These are phyloP conservation scores for Cinara cedri DNA, from an alignment of 2,888 invertebrate species.

Conservation along the genomic window DNA sequence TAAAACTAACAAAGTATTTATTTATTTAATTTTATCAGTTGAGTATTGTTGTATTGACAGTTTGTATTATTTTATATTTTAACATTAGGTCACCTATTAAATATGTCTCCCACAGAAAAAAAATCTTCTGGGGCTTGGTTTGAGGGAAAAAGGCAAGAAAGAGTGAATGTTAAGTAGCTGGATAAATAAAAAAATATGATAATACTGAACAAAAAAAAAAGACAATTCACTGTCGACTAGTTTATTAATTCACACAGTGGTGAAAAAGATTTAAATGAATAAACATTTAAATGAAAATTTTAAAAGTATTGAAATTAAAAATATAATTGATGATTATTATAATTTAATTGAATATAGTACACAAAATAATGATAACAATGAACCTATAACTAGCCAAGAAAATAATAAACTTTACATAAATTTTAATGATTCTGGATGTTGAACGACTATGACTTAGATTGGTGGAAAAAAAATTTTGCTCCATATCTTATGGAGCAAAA, in stretches of 20 bases:
- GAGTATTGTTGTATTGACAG: no score
- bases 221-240: neutral
- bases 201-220: neutral
- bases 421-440: no score
- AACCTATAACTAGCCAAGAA: no score
- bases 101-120: neutral
- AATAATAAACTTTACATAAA: conserved; percentile 1
- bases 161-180: conserved; percentile 4
- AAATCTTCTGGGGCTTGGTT: neutral
- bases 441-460: neutral
- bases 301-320: neutral
- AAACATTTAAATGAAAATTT: neutral
- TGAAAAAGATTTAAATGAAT: neutral
- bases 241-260: neutral
- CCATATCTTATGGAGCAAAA: conserved; percentile 25
- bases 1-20: no score
- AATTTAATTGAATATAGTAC: neutral
- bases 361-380: neutral
- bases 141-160: conserved; percentile 12
- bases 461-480: conserved; percentile 14
- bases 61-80: no score
- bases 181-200: conserved; percentile 15
- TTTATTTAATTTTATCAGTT: no score
- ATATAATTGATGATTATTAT: neutral
- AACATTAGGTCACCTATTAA: neutral